Evolutionary conservation across 2,888 invertebrate species (phyloP), one percentile per base, ranked within the genome.

Genomic region (Lamproptera curius): DNA sequence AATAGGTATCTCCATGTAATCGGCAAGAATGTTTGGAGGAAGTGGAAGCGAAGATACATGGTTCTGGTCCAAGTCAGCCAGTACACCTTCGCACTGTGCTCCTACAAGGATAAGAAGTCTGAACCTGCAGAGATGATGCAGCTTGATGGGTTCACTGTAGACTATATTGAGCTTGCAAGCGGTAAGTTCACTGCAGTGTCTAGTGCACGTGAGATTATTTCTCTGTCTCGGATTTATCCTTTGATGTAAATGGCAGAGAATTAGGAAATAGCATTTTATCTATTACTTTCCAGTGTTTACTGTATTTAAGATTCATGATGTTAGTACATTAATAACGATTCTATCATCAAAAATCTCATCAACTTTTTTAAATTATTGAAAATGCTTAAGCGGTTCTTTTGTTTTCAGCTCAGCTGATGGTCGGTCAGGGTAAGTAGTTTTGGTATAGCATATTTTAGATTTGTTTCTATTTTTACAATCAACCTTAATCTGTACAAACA

Each of bases 41-140:
- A 99, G 76, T 99, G 99, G 98, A 99, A 99, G 88, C 95, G 97
- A 68, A 91, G 99, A 48, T 99, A 99, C 84, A 98, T 96, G 91
- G 98, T 99, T 57, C 89, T 99, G 58, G 99, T 99, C 39, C 99
- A 99, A 91, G 98, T 99, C 36, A 98, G 98, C 53, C 99, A 99
- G 89, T 99, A 99, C 85, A 99, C 99, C 31, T 99, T 99, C 89
- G 99, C 99, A 36, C 96, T 99, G 93, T 99, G 99, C 88, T 98
- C 97, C 65, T 99, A 99, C 81, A 96, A 98, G 81, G 98, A 99
- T 84, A 99, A 98, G 90, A 99, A 99, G 87, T 95, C 97, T 16
- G 99, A 99, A 81, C 99, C 99, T 10, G 97, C 98, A 16, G 99
- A 99, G 88, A 98, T 99, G 96, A 97, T 99, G 95, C 98, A 99